Conservation (phyloP, 1,140 invertebrate species). For the Gonioctena quinquepunctata region DNA sequence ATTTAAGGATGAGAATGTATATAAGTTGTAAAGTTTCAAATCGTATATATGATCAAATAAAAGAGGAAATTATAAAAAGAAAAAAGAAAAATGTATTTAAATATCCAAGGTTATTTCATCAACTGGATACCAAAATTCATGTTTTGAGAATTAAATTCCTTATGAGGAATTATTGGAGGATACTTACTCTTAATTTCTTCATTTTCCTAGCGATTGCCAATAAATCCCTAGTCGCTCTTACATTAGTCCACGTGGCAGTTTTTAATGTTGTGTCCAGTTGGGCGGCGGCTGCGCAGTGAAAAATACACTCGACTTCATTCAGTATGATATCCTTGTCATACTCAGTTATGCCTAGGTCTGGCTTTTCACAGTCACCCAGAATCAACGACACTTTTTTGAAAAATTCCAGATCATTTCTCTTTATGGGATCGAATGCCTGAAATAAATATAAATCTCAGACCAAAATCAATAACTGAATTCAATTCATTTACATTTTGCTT, state of each 20-base stretch:
- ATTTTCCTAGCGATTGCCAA: constrained; percentile 68
- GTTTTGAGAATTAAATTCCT: too few species aligned
- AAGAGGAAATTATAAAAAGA: too few species aligned
- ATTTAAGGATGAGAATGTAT: too few species aligned
- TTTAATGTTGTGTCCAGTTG: constrained; percentile 71
- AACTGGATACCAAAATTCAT: too few species aligned
- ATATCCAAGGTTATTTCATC: too few species aligned
- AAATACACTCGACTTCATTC: constrained; percentile 59
- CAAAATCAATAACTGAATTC: not conserved
- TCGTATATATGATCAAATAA: too few species aligned
- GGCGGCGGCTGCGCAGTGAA: constrained; percentile 72
- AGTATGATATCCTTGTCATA: constrained; percentile 62
- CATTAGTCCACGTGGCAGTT: constrained; percentile 69
- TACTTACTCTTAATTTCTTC: constrained; percentile 63
- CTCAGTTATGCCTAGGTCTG: constrained; percentile 64
- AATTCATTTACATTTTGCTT: not conserved
- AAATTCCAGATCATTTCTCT: constrained; percentile 18
- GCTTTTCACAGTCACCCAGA: constrained; percentile 65
- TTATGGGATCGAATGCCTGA: constrained; percentile 25
- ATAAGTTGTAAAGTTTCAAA: too few species aligned
- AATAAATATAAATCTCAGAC: not conserved
- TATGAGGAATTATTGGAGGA: not conserved
- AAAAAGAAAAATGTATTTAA: too few species aligned
- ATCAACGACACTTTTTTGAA: constrained; percentile 62
- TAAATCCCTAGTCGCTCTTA: constrained; percentile 66